Base-by-base conservation (phyloP, 1,140 invertebrate species). In the Micrasema longulum region DNA sequence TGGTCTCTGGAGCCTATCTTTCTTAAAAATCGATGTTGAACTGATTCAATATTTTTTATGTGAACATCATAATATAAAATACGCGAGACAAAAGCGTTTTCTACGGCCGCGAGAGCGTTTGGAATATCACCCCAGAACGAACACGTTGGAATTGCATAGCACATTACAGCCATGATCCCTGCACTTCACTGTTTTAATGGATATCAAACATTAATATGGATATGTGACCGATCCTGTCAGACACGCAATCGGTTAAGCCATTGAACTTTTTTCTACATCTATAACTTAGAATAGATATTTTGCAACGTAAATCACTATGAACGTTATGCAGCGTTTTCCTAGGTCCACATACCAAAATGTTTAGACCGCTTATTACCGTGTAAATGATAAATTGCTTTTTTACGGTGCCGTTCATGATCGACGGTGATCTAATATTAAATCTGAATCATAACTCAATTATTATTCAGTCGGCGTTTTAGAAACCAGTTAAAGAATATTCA, bases 251-350 rank as follows among this genome's bases (percentile, higher is more conserved):
- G n/a, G 23, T 12, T 12, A 22, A 53, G 2, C 18, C 50, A 31
- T 35, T 53, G 50, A 53, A 53, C 50, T 53, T 23, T 53, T 53
- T 23, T 14, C 23, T 12, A 53, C 3, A 31, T 26, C 23, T 26
- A 22, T 48, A 48, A 48, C 18, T 48, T 3, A 16, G 5, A 20
- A 22, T 53, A 26, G 18, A 53, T 26, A 31, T 26, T n/a, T 12
- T 53, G 23, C 23, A 26, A 26, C 23, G 23, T 22, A 26, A 53
- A 53, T 53, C 50, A 26, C 11, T 26, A 26, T 53, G 10, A 16
- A 53, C 16, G 50, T 14, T 31, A 53, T 22, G 50, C 20, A 26
- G 20, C 9, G 1, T 12, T 26, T n/a, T 53, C 11, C 22, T 2
- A 9, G 47, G 16, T 23, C 18, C 23, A 14, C 26, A 26, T 22